Conservation (phyloP, 1,140 invertebrate species). For the Aphelenchoides besseyi region DNA sequence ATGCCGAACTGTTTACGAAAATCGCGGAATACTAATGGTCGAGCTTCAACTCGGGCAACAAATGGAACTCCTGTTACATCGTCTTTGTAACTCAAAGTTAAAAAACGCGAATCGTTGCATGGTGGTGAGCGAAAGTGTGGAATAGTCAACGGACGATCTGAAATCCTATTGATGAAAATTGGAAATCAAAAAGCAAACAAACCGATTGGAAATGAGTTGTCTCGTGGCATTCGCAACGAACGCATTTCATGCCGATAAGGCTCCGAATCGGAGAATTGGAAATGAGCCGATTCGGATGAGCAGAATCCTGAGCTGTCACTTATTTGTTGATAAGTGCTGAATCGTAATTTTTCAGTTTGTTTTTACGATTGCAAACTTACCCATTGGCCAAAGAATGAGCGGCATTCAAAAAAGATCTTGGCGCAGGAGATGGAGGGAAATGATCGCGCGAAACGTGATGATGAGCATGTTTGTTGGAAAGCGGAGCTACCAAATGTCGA, state of each 20-base stretch:
- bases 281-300: constrained; percentile 29
- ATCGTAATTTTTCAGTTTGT: constrained; percentile 1
- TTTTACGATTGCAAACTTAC: too few relatives aligned
- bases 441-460: constrained; percentile 17
- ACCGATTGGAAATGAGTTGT: constrained; percentile 21
- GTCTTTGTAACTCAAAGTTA: constrained; percentile 23
- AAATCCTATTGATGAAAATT: neutral
- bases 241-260: neutral
- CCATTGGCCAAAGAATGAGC: constrained; percentile 17
- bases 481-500: constrained; percentile 15
- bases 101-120: neutral
- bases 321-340: constrained; percentile 29
- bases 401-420: neutral
- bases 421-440: constrained; percentile 22
- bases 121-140: constrained; percentile 1
- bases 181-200: constrained; percentile 11
- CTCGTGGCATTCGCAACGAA: neutral
- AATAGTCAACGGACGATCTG: neutral
- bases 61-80: constrained; percentile 30
- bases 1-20: constrained; percentile 32
- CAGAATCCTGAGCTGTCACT: constrained; percentile 33
- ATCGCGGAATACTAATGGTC: constrained; percentile 21
- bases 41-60: constrained; percentile 16
- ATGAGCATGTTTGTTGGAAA: constrained; percentile 26
- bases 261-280: constrained; percentile 18